A percentile compares a stretch with the other conserved stretches of the same genome.
Conservation (phyloP, 53 echinoderm and acorn worm genomes). For the Holothuria scabra region DNA sequence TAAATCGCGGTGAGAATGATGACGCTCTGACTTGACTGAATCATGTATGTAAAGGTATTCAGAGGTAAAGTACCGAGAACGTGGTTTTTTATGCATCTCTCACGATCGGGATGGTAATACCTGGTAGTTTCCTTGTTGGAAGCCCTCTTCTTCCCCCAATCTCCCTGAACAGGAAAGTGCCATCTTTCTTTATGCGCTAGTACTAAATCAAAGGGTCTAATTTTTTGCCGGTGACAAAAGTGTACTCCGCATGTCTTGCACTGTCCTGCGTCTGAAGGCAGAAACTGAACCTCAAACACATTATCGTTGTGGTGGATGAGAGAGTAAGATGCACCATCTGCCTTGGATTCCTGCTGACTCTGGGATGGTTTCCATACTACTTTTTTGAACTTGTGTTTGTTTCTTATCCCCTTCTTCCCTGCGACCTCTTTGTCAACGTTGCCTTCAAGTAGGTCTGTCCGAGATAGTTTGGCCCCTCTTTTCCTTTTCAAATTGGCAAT, state of each 20-base stretch:
- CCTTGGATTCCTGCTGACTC: no score
- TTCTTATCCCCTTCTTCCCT: conserved; percentile 17
- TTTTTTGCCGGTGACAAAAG: conserved; percentile 9
- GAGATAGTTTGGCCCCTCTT: background rate
- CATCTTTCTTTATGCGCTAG: conserved; percentile 11
- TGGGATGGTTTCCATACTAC: background rate
- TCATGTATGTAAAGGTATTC: background rate
- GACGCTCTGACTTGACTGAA: background rate
- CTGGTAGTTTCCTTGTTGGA: background rate
- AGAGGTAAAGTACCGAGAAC: background rate
- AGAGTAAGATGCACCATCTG: background rate
- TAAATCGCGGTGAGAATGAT: background rate
- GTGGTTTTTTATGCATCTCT: conserved; percentile 7
- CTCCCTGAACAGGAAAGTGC: background rate
- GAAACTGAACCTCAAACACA: conserved; percentile 10
- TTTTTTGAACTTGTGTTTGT: background rate
- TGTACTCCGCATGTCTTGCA: conserved; percentile 1
- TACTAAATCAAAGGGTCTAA: conserved; percentile 19
- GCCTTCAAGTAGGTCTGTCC: background rate
- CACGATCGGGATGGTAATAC: conserved; percentile 7
- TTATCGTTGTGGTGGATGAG: conserved; percentile 20
- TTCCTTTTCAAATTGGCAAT: background rate
- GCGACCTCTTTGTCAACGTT: background rate
- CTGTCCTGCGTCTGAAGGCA: background rate
- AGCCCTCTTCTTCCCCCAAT: conserved; percentile 10